Evolutionary conservation across 2,888 invertebrate genomes (phyloP).

Genomic region (Amphipoea lucens): DNA sequence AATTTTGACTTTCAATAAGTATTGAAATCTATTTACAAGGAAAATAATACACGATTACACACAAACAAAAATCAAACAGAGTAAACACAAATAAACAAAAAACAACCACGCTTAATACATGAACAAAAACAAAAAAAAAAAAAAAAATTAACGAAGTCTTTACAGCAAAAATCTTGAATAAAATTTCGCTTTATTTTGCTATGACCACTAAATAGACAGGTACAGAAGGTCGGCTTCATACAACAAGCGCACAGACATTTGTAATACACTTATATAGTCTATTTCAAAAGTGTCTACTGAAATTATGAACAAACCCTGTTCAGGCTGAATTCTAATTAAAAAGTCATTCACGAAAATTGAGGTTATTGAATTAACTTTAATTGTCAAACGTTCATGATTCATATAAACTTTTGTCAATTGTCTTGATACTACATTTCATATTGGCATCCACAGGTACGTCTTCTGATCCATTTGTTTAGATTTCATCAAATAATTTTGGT

Average conservation of each 20-base stretch:
- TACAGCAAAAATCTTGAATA: slow-evolving; percentile 12
- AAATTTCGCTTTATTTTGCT: slow-evolving; percentile 24
- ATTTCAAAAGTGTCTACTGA: neutral
- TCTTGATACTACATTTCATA: neutral
- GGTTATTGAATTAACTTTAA: neutral
- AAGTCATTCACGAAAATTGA: neutral
- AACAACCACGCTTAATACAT: slow-evolving; percentile 2
- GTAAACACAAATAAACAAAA: neutral
- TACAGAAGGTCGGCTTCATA: neutral
- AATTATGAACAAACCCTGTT: neutral
- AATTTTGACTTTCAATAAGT: neutral
- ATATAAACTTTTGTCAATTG: no score
- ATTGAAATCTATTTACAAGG: no score
- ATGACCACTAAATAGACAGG: neutral
- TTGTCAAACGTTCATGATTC: neutral
- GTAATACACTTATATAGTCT: neutral
- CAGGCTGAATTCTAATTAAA: neutral
- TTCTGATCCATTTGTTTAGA: neutral
- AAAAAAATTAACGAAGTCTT: slow-evolving; percentile 32
- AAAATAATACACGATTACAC: neutral
- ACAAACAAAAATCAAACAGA: neutral
- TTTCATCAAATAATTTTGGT: neutral
- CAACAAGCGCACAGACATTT: neutral
- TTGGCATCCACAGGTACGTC: neutral
- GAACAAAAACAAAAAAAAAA: slow-evolving; percentile 5